These are phyloP conservation scores for Celastrina argiolus DNA, from an alignment of 2,888 invertebrate species.

Conservation along the genomic window DNA sequence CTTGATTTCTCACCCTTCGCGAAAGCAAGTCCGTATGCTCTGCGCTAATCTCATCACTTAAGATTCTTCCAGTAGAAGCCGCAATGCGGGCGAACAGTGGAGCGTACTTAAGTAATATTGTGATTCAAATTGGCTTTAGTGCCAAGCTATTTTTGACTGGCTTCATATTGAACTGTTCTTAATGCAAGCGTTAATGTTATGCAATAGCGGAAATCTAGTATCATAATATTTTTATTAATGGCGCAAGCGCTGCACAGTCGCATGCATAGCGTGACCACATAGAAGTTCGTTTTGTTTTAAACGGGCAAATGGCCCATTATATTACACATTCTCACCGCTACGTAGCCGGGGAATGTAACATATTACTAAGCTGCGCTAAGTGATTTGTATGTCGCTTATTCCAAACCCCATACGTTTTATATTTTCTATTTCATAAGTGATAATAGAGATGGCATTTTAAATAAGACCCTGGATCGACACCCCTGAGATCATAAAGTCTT, in stretches of 20 bases:
- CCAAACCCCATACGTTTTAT: no score
- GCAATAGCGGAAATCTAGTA: not conserved
- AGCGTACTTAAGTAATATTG: conserved; percentile 28
- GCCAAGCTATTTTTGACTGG: conserved; percentile 18
- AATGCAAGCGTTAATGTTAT: conserved; percentile 4
- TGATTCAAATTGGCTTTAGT: conserved; percentile 21
- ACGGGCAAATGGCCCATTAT: no score
- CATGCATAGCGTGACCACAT: no score
- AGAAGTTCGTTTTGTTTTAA: no score
- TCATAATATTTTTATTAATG: not conserved
- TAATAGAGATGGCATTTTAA: no score
- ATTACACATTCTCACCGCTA: no score
- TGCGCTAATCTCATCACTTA: conserved; percentile 24
- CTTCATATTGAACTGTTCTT: conserved; percentile 16
- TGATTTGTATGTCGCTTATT: no score
- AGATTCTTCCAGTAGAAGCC: conserved; percentile 27
- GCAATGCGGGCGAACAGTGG: conserved; percentile 32
- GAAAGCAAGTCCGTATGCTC: not conserved
- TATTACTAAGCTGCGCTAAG: no score
- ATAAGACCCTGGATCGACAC: no score
- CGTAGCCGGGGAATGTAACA: no score
- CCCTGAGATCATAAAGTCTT: no score
- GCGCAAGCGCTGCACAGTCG: not conserved
- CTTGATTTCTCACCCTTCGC: not conserved
- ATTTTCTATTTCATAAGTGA: no score